Conservation (phyloP, 2,797 vertebrate species). For the Mus caroli region DNA sequence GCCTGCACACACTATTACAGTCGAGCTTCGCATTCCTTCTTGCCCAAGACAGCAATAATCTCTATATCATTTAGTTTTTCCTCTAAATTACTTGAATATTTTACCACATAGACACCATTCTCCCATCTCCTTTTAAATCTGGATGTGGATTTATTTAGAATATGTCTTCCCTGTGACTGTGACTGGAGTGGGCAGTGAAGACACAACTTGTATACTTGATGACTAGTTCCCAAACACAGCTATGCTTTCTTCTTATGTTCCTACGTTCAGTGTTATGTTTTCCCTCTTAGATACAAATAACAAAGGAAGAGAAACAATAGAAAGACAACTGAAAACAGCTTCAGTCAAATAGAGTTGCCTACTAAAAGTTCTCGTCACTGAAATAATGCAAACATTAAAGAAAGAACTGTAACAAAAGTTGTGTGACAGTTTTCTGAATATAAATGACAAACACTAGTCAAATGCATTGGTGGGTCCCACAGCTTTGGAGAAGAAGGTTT, state of each 20-base stretch:
- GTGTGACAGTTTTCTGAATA: background rate
- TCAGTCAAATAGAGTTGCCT: background rate
- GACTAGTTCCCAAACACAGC: background rate
- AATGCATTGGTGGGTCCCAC: background rate
- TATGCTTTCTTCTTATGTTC: slow-evolving; percentile 27
- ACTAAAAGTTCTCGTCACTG: background rate
- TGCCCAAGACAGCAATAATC: slow-evolving; percentile 63
- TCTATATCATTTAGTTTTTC: slow-evolving; percentile 39
- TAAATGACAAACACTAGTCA: background rate
- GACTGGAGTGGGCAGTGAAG: background rate
- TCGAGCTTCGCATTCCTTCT: slow-evolving; percentile 58
- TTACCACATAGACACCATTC: slow-evolving; percentile 55
- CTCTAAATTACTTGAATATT: slow-evolving; percentile 60
- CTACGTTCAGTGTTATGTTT: background rate
- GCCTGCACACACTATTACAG: background rate
- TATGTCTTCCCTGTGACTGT: slow-evolving; percentile 1
- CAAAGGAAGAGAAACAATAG: background rate
- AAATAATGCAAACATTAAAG: background rate
- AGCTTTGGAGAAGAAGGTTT: background rate
- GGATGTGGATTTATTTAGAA: slow-evolving; percentile 61
- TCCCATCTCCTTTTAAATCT: slow-evolving; percentile 39
- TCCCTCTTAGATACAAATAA: background rate
- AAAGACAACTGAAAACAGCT: background rate
- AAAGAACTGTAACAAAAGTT: background rate
- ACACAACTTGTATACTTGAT: background rate